Conservation (phyloP, 2,113 vertebrate species). For the Furnarius figulus region DNA sequence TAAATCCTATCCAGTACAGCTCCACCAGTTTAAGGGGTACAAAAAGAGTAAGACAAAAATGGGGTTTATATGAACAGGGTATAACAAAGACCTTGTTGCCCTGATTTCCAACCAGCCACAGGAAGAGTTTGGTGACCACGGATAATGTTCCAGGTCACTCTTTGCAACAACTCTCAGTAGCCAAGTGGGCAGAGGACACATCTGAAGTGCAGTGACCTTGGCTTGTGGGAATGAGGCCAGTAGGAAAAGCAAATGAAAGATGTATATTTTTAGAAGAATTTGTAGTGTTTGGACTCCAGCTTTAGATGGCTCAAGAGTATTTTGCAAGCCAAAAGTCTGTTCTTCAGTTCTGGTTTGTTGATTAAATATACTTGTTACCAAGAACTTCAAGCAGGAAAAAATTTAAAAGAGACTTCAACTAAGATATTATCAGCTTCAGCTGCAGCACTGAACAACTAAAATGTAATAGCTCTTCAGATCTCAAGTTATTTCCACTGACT, state of each 20-base stretch:
- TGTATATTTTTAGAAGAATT: constrained; percentile 39
- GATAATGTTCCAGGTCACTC: not conserved
- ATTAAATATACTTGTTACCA: constrained; percentile 38
- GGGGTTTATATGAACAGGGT: not conserved
- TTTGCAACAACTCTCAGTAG: not conserved
- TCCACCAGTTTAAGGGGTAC: not conserved
- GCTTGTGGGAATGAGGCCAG: not conserved
- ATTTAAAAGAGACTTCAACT: not conserved
- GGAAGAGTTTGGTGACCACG: accelerated
- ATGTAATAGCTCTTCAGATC: not conserved
- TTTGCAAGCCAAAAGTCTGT: constrained; percentile 46
- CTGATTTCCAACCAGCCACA: not conserved
- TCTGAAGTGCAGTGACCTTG: not conserved
- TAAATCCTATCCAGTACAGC: not conserved
- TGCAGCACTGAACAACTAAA: not conserved
- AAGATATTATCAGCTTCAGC: constrained; percentile 4
- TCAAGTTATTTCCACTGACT: constrained; percentile 47
- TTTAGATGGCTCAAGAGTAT: constrained; percentile 22
- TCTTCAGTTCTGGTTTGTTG: not conserved
- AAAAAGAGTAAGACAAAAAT: not conserved
- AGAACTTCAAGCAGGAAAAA: constrained; percentile 18
- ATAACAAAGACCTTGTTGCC: not conserved
- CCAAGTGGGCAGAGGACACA: not conserved
- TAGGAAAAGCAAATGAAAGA: constrained; percentile 6
- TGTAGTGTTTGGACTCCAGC: not conserved